A percentile compares a stretch with the other conserved stretches of the same genome.
Evolutionary conservation across 2,888 invertebrate genomes (phyloP).

Genomic region (Drosophila trichaetosa): DNA sequence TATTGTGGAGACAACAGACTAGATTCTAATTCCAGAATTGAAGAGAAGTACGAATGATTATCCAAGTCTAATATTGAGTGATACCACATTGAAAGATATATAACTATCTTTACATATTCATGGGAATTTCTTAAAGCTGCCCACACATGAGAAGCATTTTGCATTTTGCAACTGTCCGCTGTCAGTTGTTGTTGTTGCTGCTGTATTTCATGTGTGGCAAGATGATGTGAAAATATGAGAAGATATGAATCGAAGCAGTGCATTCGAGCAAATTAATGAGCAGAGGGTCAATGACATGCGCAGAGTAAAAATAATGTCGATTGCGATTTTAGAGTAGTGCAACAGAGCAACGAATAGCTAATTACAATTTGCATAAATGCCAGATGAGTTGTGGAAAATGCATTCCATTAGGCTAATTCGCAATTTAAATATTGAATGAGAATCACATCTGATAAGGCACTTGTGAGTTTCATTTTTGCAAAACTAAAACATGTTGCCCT

Average conservation of each 20-base stretch:
- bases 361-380: background rate
- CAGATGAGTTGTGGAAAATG: background rate
- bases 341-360: background rate
- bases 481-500: background rate
- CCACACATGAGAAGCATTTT: background rate
- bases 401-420: background rate
- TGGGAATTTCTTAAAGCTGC: background rate
- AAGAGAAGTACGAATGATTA: background rate
- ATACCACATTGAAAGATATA: background rate
- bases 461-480: background rate
- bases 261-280: background rate
- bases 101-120: background rate
- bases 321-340: background rate
- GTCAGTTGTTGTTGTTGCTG: background rate
- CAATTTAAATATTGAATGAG: background rate
- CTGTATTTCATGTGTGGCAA: background rate
- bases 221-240: background rate
- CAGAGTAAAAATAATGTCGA: background rate
- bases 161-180: background rate
- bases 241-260: background rate
- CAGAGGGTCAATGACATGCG: background rate
- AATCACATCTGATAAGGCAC: background rate
- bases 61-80: background rate
- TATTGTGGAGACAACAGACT: background rate
- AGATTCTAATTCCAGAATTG: background rate